These are phyloP conservation scores for Tichodroma muraria DNA, from an alignment of 2,113 vertebrate genomes.

Conservation along the genomic window DNA sequence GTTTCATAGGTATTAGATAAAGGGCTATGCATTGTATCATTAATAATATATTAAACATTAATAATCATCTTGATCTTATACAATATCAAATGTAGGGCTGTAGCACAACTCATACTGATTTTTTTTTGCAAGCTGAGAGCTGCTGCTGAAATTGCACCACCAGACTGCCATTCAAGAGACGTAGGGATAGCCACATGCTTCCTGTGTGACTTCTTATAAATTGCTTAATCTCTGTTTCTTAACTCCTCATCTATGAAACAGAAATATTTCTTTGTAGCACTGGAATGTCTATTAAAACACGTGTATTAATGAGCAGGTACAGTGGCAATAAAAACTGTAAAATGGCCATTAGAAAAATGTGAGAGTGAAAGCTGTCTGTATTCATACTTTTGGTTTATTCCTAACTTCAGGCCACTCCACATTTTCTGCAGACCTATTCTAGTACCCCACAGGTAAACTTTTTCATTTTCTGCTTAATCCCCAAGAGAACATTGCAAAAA, in stretches of 20 bases:
- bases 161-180: neutral
- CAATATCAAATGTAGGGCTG: neutral
- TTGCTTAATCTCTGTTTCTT: conserved; percentile 30
- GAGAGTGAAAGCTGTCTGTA: neutral
- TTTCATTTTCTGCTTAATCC: neutral
- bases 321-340: neutral
- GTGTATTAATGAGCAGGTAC: neutral
- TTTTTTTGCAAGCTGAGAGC: neutral
- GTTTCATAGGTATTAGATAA: neutral
- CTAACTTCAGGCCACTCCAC: neutral
- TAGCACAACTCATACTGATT: neutral
- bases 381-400: neutral
- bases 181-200: neutral
- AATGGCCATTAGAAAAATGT: neutral
- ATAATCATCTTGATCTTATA: neutral
- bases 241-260: neutral
- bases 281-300: neutral
- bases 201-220: conserved; percentile 9
- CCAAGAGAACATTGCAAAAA: neutral
- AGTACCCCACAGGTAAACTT: neutral
- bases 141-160: neutral
- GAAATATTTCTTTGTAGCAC: neutral
- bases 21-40: neutral
- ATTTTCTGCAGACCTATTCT: neutral
- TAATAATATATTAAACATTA: neutral